Conservation (phyloP, 2,888 invertebrate genomes). For the Sinelater perroti region DNA sequence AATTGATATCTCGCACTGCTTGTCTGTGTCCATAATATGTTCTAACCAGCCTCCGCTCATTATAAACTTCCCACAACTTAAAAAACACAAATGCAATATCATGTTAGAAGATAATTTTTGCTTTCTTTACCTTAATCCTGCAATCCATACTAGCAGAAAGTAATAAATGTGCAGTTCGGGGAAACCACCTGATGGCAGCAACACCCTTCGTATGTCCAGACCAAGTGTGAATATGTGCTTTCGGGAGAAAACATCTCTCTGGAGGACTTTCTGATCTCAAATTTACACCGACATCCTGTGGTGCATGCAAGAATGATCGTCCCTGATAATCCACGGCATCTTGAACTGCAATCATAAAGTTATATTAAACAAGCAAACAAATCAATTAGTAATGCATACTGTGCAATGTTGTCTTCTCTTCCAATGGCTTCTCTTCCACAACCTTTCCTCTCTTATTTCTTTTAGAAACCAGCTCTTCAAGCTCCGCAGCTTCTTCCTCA, state of each 20-base stretch:
- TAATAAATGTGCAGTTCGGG: slow-evolving; percentile 91
- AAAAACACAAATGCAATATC: slow-evolving; percentile 32
- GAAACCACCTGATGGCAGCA: slow-evolving; percentile 94
- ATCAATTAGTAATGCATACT: slow-evolving; percentile 67
- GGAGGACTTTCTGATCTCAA: slow-evolving; percentile 88
- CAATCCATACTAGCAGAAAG: slow-evolving; percentile 97
- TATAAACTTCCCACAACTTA: slow-evolving; percentile 97
- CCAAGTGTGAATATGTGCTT: slow-evolving; percentile 96
- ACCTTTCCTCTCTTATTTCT: slow-evolving; percentile 86
- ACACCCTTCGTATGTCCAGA: slow-evolving; percentile 97
- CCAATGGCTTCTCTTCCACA: slow-evolving; percentile 90
- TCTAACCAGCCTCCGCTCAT: slow-evolving; percentile 88
- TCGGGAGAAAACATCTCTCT: slow-evolving; percentile 94
- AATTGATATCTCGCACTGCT: slow-evolving; percentile 95
- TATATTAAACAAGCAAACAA: not conserved
- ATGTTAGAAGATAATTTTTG: not conserved
- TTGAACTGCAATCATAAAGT: slow-evolving; percentile 72
- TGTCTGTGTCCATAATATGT: slow-evolving; percentile 97
- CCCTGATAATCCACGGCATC: slow-evolving; percentile 97
- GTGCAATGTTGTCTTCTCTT: slow-evolving; percentile 95
- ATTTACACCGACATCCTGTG: slow-evolving; percentile 92
- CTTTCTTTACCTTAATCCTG: slow-evolving; percentile 89
- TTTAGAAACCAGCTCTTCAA: slow-evolving; percentile 94
- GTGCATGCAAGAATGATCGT: slow-evolving; percentile 90
- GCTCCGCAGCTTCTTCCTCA: slow-evolving; percentile 91